These are phyloP conservation scores for Lacanobia wlatinum DNA, from an alignment of 2,888 invertebrate genomes.

Conservation along the genomic window DNA sequence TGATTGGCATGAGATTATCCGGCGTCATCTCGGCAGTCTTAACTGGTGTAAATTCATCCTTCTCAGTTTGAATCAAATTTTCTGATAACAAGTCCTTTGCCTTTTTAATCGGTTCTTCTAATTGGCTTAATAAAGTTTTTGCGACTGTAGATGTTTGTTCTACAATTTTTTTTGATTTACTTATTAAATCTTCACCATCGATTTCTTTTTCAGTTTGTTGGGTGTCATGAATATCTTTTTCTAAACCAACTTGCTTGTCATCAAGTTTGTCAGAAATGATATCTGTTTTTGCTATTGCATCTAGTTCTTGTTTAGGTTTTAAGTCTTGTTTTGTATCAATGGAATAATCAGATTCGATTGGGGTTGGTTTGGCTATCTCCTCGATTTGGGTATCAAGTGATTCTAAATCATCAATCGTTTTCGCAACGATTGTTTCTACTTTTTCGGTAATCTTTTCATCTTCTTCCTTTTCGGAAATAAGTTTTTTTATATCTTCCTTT, in stretches of 20 bases:
- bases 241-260: slow-evolving; percentile 83
- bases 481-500: slow-evolving; percentile 47
- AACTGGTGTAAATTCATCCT: background rate
- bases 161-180: slow-evolving; percentile 2
- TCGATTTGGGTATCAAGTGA: slow-evolving; percentile 47
- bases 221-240: slow-evolving; percentile 72
- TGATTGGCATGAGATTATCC: background rate
- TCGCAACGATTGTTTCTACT: slow-evolving; percentile 10
- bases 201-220: slow-evolving; percentile 48
- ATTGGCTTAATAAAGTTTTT: background rate
- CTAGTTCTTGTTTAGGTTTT: slow-evolving; percentile 18
- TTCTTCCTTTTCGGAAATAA: slow-evolving; percentile 49
- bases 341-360: slow-evolving; percentile 8
- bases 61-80: background rate
- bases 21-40: no score
- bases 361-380: background rate
- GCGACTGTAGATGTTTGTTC: background rate
- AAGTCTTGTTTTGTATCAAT: slow-evolving; percentile 18
- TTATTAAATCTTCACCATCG: slow-evolving; percentile 62
- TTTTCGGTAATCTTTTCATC: slow-evolving; percentile 18
- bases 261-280: slow-evolving; percentile 77
- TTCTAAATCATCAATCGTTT: slow-evolving; percentile 12
- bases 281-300: slow-evolving; percentile 25
- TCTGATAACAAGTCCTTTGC: slow-evolving; percentile 11
- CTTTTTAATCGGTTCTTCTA: slow-evolving; percentile 13